phyloP scores from a whole-genome alignment of 2,888 invertebrate genomes.

The Pyrrhosoma nymphula region DNA sequence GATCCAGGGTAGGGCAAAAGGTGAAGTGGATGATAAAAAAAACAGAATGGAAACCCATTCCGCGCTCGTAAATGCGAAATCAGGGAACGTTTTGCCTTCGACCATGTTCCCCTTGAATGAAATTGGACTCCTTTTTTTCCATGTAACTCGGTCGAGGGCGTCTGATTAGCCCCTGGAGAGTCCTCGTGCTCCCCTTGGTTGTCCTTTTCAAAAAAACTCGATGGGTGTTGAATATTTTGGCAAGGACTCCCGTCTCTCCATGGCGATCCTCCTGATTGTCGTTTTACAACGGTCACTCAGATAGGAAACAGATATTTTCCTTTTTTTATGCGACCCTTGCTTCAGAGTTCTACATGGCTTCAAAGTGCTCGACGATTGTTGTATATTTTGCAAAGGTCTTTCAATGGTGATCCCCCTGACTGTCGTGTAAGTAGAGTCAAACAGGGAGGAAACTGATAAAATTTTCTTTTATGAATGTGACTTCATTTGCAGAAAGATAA shows the following conservation, averaged over 20 bases:
- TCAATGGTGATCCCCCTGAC: no score
- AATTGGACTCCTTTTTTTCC: background rate
- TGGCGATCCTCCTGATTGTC: background rate
- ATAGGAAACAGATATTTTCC: no score
- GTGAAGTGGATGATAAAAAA: background rate
- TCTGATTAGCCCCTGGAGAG: background rate
- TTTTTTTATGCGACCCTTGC: no score
- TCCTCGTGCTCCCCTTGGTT: background rate
- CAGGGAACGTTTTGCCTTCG: background rate
- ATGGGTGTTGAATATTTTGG: background rate
- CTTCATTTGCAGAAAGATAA: no score
- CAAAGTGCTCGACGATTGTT: no score
- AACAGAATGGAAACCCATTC: background rate
- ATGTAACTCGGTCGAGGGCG: background rate
- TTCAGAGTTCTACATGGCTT: no score
- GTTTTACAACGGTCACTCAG: background rate
- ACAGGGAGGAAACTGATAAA: no score
- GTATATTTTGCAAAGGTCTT: no score
- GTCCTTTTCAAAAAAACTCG: background rate
- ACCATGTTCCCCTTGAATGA: background rate
- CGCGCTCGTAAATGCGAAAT: background rate
- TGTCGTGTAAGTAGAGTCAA: no score
- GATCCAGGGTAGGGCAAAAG: background rate
- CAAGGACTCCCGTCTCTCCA: background rate
- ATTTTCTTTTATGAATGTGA: no score